phyloP scores from a whole-genome alignment of 2,113 vertebrate genomes.

The Neopipo cinnamomea region DNA sequence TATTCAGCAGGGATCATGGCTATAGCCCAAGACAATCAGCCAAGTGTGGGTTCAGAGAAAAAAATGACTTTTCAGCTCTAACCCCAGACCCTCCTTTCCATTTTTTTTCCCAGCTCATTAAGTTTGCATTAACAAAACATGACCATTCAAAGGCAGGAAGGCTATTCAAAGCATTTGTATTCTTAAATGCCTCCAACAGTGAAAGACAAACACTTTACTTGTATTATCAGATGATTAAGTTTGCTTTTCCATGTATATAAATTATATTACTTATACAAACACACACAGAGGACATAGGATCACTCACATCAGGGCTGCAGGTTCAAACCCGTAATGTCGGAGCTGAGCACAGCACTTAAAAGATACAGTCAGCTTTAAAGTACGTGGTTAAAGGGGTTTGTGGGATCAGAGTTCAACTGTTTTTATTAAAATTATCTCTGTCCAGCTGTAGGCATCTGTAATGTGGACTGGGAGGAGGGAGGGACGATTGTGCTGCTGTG shows the following conservation, averaged over 20 bases:
- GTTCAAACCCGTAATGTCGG: background rate
- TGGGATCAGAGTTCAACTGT: background rate
- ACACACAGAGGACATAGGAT: background rate
- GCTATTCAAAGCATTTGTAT: slow-evolving; percentile 56
- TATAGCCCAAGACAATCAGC: slow-evolving; percentile 47
- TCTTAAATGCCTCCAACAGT: slow-evolving; percentile 52
- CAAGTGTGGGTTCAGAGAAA: slow-evolving; percentile 49
- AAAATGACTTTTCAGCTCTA: slow-evolving; percentile 63
- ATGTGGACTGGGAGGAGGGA: background rate
- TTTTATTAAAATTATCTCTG: background rate
- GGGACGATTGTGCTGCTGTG: background rate
- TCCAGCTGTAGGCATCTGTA: background rate
- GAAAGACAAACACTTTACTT: slow-evolving; percentile 59
- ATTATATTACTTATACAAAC: slow-evolving; percentile 54
- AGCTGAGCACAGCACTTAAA: slow-evolving; percentile 1
- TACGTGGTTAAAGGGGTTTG: background rate
- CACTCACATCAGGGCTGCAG: slow-evolving; percentile 10
- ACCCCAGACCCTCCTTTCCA: slow-evolving; percentile 38
- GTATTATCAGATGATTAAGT: slow-evolving; percentile 56
- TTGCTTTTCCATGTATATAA: slow-evolving; percentile 61
- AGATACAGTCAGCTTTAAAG: background rate
- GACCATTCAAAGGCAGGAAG: slow-evolving; percentile 61
- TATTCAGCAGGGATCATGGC: slow-evolving; percentile 45
- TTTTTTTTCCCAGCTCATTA: slow-evolving; percentile 57
- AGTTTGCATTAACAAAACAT: slow-evolving; percentile 60